A percentile compares a stretch with the other conserved stretches of the same genome.
These are phyloP conservation scores for Girardinichthys multiradiatus DNA, from an alignment of 2,113 vertebrate genomes.

Conservation along the genomic window DNA sequence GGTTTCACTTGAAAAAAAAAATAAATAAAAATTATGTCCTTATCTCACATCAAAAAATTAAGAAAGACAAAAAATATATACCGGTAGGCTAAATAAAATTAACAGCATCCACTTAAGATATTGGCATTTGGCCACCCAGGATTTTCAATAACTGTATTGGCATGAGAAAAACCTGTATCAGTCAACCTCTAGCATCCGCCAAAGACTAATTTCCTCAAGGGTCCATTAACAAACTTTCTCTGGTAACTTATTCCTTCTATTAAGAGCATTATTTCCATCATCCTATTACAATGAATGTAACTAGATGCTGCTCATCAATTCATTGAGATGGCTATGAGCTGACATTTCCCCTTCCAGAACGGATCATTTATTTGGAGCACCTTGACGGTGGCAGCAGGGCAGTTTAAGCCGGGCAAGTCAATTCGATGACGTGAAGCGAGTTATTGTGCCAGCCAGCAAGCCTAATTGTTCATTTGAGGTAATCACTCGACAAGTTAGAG, in stretches of 20 bases:
- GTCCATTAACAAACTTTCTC: constrained; percentile 37
- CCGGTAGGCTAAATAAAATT: neutral
- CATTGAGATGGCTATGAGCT: constrained; percentile 60
- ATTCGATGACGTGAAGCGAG: constrained; percentile 56
- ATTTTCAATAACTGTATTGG: too few relatives aligned
- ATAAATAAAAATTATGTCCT: neutral
- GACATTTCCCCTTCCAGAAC: constrained; percentile 67
- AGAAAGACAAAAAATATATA: neutral
- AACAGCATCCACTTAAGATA: neutral
- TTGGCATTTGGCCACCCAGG: too few relatives aligned
- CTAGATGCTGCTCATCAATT: constrained; percentile 58
- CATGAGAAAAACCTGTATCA: neutral
- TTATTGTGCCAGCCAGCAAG: constrained; percentile 76
- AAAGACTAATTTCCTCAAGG: neutral
- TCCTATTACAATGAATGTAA: constrained; percentile 36
- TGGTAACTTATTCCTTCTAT: constrained; percentile 26
- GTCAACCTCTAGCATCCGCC: neutral
- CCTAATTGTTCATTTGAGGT: constrained; percentile 81
- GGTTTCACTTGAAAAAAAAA: too few relatives aligned
- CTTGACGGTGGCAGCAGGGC: constrained; percentile 57
- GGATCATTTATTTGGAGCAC: constrained; percentile 74
- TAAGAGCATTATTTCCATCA: constrained; percentile 51
- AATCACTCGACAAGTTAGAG: constrained; percentile 77
- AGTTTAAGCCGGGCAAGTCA: constrained; percentile 57
- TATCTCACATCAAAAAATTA: neutral